Conservation (phyloP, 2,797 vertebrate genomes). For the Cirrhinus molitorella region DNA sequence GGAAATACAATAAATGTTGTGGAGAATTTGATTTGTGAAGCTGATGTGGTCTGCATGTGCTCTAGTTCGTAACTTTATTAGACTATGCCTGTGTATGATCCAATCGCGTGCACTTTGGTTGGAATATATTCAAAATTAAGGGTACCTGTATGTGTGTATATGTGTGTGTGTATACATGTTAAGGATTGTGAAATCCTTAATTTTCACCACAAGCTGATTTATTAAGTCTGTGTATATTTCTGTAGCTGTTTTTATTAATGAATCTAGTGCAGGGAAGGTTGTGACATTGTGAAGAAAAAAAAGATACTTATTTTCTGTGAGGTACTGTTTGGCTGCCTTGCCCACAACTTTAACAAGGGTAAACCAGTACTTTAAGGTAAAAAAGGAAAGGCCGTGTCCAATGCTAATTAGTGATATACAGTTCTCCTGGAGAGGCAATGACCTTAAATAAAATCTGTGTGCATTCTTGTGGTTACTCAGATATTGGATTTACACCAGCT, state of each 20-base stretch:
- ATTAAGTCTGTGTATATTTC: no score
- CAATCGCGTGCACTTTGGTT: no score
- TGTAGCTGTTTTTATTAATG: no score
- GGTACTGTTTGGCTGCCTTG: no score
- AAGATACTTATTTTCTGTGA: no score
- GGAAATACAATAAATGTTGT: neutral
- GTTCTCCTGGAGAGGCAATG: neutral
- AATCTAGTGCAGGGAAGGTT: no score
- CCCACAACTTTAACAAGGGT: neutral
- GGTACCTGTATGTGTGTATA: no score
- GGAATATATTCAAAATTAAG: no score
- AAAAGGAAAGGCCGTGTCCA: neutral
- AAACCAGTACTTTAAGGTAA: neutral
- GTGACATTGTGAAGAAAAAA: neutral
- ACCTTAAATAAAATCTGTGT: neutral
- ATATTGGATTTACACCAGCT: neutral
- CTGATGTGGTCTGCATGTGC: neutral
- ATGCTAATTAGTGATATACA: neutral
- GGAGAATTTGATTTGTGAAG: neutral
- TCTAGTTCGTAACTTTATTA: neutral
- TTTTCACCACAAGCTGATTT: no score
- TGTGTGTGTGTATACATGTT: no score
- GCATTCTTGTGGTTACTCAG: slow-evolving; percentile 29
- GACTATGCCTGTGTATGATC: no score
- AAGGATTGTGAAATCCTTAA: no score